A percentile compares a stretch with the other conserved stretches of the same genome.
phyloP scores from a whole-genome alignment of 2,888 invertebrate species.

The Leptogaster cylindrica region DNA sequence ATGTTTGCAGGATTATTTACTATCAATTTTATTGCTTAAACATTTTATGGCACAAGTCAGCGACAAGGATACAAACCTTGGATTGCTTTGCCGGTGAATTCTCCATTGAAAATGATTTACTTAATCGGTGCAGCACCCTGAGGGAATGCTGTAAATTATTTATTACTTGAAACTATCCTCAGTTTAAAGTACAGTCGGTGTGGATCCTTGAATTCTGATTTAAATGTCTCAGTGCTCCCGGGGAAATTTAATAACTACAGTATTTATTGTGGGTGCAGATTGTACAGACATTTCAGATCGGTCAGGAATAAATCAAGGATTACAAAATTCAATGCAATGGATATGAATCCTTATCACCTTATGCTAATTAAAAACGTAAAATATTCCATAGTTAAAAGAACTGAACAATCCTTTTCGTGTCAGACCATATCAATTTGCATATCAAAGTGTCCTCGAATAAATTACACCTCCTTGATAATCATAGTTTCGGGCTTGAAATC shows the following conservation, averaged over 20 bases:
- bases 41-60: constrained; percentile 37
- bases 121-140: constrained; percentile 34
- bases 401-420: too few species aligned
- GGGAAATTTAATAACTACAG: too few species aligned
- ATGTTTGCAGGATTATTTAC: constrained; percentile 37
- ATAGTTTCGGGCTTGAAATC: constrained; percentile 10
- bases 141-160: constrained; percentile 15
- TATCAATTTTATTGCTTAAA: constrained; percentile 38
- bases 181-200: too few species aligned
- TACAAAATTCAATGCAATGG: too few species aligned
- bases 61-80: neutral
- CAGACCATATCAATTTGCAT: constrained; percentile 20
- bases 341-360: neutral
- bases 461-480: constrained; percentile 17
- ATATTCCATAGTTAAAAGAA: too few species aligned
- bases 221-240: too few species aligned
- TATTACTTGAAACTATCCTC: neutral
- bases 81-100: neutral
- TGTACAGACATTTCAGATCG: too few species aligned
- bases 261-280: too few species aligned
- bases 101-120: constrained; percentile 33
- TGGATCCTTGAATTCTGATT: too few species aligned
- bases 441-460: constrained; percentile 10
- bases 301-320: too few species aligned
- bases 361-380: too few species aligned